A percentile compares a stretch with the other conserved stretches of the same genome.
Evolutionary conservation across 2,888 invertebrate genomes (phyloP).

Genomic region (Mantis religiosa): DNA sequence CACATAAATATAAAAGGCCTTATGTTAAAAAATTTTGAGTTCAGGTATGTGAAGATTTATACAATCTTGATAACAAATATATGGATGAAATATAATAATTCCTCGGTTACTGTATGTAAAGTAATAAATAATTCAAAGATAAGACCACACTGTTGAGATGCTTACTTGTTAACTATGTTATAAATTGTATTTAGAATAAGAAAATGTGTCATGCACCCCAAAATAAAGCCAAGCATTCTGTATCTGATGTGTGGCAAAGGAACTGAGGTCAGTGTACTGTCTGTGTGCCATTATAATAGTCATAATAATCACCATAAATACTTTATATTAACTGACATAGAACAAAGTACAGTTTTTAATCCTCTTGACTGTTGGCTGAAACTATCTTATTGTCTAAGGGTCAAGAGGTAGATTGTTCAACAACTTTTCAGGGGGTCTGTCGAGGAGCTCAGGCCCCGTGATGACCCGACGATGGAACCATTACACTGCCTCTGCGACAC

Average conservation of each 20-base stretch:
- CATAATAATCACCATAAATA: neutral
- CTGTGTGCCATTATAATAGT: neutral
- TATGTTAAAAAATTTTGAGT: too few species aligned
- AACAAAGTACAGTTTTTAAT: neutral
- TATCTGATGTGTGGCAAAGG: neutral
- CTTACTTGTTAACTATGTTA: neutral
- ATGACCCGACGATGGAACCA: neutral
- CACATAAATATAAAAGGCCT: too few species aligned
- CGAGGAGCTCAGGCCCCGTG: neutral
- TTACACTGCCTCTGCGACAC: conserved; percentile 1
- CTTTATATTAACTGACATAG: neutral
- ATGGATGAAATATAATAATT: too few species aligned
- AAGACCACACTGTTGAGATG: neutral
- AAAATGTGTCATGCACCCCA: neutral
- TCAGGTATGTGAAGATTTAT: too few species aligned
- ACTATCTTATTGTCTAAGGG: neutral
- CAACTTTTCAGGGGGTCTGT: neutral
- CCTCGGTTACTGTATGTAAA: too few species aligned
- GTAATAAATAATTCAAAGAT: neutral
- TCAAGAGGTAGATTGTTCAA: neutral
- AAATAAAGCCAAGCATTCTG: neutral
- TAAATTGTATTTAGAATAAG: too few species aligned
- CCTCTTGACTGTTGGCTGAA: neutral
- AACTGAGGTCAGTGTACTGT: neutral
- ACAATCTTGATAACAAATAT: too few species aligned